Evolutionary conservation across 30 jellyfish, hydroid and myxozoan species (phyloP), one percentile per base, ranked within the genome.

Genomic region (Rhopilema esculentum): DNA sequence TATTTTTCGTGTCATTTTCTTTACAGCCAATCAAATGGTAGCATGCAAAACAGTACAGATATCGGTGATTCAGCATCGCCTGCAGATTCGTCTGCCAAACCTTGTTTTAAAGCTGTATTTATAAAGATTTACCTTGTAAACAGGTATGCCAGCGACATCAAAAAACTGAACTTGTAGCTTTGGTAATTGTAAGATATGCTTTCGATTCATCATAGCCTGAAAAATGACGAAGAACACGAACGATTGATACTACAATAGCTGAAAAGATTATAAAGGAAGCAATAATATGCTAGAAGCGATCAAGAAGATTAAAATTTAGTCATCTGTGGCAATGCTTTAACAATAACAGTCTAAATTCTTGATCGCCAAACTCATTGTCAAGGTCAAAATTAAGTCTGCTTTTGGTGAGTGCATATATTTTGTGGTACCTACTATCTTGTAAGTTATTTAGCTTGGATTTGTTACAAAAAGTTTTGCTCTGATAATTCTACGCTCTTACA

Each of bases 161-260:
- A 93, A 93, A 72, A 93, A 93, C 62, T 93, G 95, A 72, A 89
- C 96, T 78, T 93, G 98, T 20, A 93, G 82, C 51, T 88, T 89
- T 26, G 98, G 98, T 21, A 93, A 77, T 66, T 93, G 96, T 61
- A 93, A 63, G n/a, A 93, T 89, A 72, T 93, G 80, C 49, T 89
- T 85, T 0, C 98, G 82, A 72, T 93, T 96, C 98, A 93, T 93
- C 96, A 93, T 88, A 32, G 93, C 95, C 98, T 93, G 72, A 72
- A 88, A 84, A 15, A 21, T 20, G 17, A 83, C n/a, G n/a, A n/a
- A n/a, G n/a, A n/a, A n/a, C n/a, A n/a, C n/a, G n/a, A n/a, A n/a
- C n/a, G n/a, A n/a, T n/a, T n/a, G n/a, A n/a, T n/a, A n/a, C n/a
- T n/a, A n/a, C n/a, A n/a, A n/a, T n/a, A n/a, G n/a, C n/a, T n/a